Base-by-base conservation (phyloP, 2,797 vertebrate species). In the Tarsius wallacei region DNA sequence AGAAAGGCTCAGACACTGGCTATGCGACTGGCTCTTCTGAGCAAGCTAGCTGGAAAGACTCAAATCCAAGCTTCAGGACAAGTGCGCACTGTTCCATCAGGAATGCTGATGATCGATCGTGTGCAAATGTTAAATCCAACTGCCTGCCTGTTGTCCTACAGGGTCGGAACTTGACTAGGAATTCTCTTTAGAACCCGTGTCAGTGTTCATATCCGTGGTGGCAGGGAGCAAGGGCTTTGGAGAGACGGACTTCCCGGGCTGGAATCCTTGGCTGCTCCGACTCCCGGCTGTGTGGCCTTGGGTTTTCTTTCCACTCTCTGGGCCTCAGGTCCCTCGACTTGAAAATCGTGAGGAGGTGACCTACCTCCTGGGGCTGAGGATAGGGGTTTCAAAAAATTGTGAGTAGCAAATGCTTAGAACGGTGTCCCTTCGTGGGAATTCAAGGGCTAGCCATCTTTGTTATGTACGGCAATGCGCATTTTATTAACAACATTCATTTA, bases 401-500 rank as follows among this genome's bases (percentile, higher is more conserved):
- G 19, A 24, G 6, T 77, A n/a, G 68, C 77, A 95, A 53, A 77
- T 90, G 33, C 76, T 68, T 76, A 24, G 11, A 82, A 88, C 9
- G 47, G 13, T 8, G 21, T 16, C 36, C 51, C 12, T n/a, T 15
- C 51, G 31, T 64, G 63, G 68, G 33, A 95, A 47, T 28, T 26
- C 26, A 91, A 86, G 61, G 57, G 47, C 33, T 78, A 59, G 42
- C 47, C 77, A 21, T 49, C 89, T 76, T 84, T 36, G 47, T 80
- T 71, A 87, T 14, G 22, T 15, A 57, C 64, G 22, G 49, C 33
- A 74, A 53, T n/a, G 59, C 7, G 42, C 74, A 85, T 19, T 71
- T 81, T 91, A 63, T 89, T 86, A 78, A 47, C 73, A 19, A n/a
- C 19, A 1, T 55, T 96, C n/a, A 78, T 93, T 96, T 90, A 77